Evolutionary conservation across 2,113 vertebrate species (phyloP), one percentile per base, ranked within the genome.

Genomic region (Alethe castanea): DNA sequence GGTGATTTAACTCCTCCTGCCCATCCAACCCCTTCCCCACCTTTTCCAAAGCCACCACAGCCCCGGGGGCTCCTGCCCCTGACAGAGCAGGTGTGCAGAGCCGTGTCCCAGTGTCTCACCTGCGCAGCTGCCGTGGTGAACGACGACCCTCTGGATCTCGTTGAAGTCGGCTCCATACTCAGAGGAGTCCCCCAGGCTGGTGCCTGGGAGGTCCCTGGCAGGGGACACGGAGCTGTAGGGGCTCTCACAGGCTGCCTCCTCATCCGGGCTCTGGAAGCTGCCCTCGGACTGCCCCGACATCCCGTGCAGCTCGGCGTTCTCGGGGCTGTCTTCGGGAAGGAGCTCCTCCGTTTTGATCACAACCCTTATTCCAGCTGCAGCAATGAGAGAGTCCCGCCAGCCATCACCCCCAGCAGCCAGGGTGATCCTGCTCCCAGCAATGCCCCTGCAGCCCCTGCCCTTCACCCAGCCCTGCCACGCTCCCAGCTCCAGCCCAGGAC

Each of bases 311-410:
- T 97, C 97, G 1, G 96, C 50, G 87, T 97, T 97, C 26, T 97
- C 96, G 0, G 96, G 94, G 54, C 95, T 97, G 83, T 97, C 97
- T 4, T 97, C 97, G 0, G 97, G 95, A 40, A 97, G 96, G 9
- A 97, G 92, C 92, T 97, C 97, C 86, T 97, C 97, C 0, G 96
- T 97, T 84, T 97, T 97, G 92, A 97, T 97, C 94, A 97, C 97
- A 1, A 97, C 97, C 54, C 97, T 93, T 23, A 97, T 95, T 3
- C 97, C 97, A n/a, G 97, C 97, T 97, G 92, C 64, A 62, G 81
- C 35, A 47, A 42, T 6, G 71, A 94, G 42, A 95, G 62, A 31
- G 24, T 22, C 50, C 78, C 62, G 0, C 35, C 25, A 0, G 2
- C 35, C 5, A 0, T 94, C 66, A 72, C 4, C 61, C 10, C 53